Evolutionary conservation across 2,797 vertebrate genomes (phyloP).

Genomic region (Pseudochirops cupreus): DNA sequence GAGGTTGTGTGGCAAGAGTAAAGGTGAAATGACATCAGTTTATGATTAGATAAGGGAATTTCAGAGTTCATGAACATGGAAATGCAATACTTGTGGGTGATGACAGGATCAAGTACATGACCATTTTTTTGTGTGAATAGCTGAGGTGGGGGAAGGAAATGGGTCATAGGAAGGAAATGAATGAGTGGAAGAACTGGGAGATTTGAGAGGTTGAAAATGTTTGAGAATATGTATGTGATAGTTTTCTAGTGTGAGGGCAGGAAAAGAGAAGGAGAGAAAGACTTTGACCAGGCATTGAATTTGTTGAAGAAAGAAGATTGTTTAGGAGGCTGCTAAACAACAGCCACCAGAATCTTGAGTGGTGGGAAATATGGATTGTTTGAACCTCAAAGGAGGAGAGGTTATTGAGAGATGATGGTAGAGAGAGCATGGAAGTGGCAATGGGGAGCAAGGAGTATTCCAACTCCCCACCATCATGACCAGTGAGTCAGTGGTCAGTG

Average conservation of each 20-base stretch:
- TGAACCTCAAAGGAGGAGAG: background rate
- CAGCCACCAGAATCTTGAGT: background rate
- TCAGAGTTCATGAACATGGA: background rate
- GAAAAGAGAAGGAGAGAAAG: background rate
- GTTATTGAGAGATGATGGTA: background rate
- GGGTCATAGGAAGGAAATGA: background rate
- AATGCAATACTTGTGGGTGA: background rate
- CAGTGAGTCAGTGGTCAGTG: background rate
- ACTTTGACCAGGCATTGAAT: background rate
- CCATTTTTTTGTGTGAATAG: background rate
- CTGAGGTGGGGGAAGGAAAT: background rate
- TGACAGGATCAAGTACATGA: background rate
- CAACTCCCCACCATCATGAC: background rate
- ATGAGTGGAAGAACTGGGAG: background rate
- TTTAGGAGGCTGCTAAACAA: background rate
- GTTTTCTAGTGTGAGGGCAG: background rate
- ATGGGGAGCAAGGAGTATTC: background rate
- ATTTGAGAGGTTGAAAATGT: background rate
- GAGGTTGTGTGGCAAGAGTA: background rate
- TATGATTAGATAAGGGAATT: background rate
- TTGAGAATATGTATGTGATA: background rate
- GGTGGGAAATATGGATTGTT: background rate
- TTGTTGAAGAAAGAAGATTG: background rate
- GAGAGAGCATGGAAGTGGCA: background rate
- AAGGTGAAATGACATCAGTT: background rate